Base-by-base conservation (phyloP, 2,113 vertebrate genomes). In the Xyrauchen texanus region DNA sequence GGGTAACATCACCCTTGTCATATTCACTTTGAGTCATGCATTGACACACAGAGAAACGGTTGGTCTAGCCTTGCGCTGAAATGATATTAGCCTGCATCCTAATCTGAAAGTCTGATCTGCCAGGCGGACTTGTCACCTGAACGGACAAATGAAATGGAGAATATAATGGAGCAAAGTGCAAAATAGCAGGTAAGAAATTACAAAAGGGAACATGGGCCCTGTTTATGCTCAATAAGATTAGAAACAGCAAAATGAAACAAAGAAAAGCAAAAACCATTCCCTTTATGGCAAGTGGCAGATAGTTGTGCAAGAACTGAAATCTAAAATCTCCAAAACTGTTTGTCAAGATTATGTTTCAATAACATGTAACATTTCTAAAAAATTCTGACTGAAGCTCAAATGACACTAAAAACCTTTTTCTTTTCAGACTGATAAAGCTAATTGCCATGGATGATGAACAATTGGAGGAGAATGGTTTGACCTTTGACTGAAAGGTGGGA, bases 1-100 rank as follows among this genome's bases (percentile, higher is more conserved):
- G 90, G 91, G 74, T 86, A 92, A 89, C 87, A 91, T 94, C 94
- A 91, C 88, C 90, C 90, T 91, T 95, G 95, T 96, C 95, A 95
- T 93, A 91, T 95, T 95, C 92, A 89, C 91, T 95, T 94, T 93
- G 92, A 91, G 85, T 89, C 81, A 87, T 85, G 91, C 89, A 91
- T 91, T 89, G 91, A 87, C 90, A 89, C 87, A 86, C 91, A 89
- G 92, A 91, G 88, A 88, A 90, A 44, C 86, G 85, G 84, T 85
- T 86, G 89, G 89, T 73, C 12, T 86, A 80, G 86, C 89, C 88
- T 87, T 79, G 81, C 87, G 88, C 82, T 90, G 91, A 92, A 94
- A 94, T 93, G 91, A 90, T 92, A 94, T 93, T 93, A 94, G 92
- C 89, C 85, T 82, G 80, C 86, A 89, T 91, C 92, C 90, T 93